Conservation (phyloP, 1,140 invertebrate species). For the Zaprionus lachaisei region DNA sequence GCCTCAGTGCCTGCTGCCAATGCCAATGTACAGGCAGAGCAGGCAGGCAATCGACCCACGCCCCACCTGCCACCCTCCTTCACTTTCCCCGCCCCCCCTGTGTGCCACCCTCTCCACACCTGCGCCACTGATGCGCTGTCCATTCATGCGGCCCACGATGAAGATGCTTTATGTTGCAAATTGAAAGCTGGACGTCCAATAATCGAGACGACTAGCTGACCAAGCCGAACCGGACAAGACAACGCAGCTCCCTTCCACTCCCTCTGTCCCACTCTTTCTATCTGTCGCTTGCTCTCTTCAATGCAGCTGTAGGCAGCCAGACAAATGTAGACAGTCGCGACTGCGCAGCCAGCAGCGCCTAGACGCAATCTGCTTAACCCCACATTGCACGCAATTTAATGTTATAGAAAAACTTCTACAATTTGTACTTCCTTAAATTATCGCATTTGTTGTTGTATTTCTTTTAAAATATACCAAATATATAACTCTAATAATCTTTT, state of each 20-base stretch:
- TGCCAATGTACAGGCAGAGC: slow-evolving; percentile 48
- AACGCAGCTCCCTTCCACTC: neutral
- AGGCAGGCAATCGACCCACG: slow-evolving; percentile 43
- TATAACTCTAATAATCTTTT: too few relatives aligned
- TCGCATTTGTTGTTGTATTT: too few relatives aligned
- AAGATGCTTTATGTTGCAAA: slow-evolving; percentile 83
- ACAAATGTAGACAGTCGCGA: slow-evolving; percentile 65
- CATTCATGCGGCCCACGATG: slow-evolving; percentile 82
- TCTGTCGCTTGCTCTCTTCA: neutral
- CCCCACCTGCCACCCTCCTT: slow-evolving; percentile 46
- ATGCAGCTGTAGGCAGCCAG: slow-evolving; percentile 69
- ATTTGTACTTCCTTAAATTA: neutral
- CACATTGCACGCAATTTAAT: neutral
- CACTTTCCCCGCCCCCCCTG: neutral
- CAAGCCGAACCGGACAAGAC: slow-evolving; percentile 29
- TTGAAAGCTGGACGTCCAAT: slow-evolving; percentile 83
- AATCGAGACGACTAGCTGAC: slow-evolving; percentile 62
- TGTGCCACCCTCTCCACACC: neutral
- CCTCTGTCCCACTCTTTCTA: neutral
- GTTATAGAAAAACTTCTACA: neutral
- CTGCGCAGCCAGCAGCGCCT: slow-evolving; percentile 42
- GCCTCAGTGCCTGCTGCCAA: slow-evolving; percentile 79
- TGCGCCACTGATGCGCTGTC: slow-evolving; percentile 38
- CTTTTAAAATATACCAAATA: too few relatives aligned
- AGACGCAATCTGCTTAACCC: slow-evolving; percentile 39